Percentiles rank a stretch among this genome's conserved stretches.
Conservation (phyloP, 2,113 vertebrate species). For the Saimiri boliviensis region DNA sequence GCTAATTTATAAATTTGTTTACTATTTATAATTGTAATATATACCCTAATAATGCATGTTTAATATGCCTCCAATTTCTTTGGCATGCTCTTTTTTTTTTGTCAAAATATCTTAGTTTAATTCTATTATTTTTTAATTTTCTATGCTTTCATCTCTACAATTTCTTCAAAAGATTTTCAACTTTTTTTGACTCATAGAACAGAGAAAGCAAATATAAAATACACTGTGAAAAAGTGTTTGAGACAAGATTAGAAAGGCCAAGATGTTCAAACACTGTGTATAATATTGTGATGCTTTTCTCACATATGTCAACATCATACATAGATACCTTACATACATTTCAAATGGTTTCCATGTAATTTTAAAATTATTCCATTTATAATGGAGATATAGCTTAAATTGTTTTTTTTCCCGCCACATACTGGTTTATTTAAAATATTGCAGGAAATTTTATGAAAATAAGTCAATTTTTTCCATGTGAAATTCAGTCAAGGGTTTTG, state of each 20-base stretch:
- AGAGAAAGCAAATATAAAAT: neutral
- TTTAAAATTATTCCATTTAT: neutral
- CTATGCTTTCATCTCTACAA: neutral
- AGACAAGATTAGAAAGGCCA: neutral
- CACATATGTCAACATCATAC: neutral
- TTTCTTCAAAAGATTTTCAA: neutral
- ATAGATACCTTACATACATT: neutral
- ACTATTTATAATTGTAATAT: neutral
- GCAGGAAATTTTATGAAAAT: neutral
- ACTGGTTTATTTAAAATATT: neutral
- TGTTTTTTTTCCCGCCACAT: accelerated
- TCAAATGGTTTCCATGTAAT: neutral
- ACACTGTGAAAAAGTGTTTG: neutral
- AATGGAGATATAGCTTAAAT: neutral
- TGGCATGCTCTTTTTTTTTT: neutral
- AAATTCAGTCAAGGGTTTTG: neutral
- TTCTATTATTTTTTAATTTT: neutral
- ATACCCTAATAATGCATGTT: neutral
- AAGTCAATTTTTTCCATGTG: neutral
- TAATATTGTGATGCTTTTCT: neutral
- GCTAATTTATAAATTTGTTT: neutral
- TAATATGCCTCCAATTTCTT: neutral
- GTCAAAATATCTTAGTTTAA: neutral
- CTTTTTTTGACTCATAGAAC: neutral
- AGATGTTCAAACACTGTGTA: neutral